Percentiles rank a stretch among this genome's conserved stretches.
These are phyloP conservation scores for Entomyzon cyanotis DNA, from an alignment of 2,113 vertebrate genomes.

Conservation along the genomic window DNA sequence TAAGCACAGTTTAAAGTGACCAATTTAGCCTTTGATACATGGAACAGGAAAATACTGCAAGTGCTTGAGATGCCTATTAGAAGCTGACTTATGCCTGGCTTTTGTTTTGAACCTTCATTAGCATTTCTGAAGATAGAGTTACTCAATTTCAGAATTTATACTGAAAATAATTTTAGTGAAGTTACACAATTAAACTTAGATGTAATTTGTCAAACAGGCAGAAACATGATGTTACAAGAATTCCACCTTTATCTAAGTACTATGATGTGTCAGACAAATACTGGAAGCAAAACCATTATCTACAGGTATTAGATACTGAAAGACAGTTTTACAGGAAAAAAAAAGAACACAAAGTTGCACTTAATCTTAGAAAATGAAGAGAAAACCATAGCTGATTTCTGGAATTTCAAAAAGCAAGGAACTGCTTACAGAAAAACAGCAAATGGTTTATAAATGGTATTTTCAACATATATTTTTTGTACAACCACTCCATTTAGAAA, in stretches of 20 bases:
- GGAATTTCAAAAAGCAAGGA: background rate
- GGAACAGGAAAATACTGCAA: background rate
- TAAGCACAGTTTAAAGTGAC: background rate
- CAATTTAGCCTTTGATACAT: background rate
- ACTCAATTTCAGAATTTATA: background rate
- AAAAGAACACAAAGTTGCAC: background rate
- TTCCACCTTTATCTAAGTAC: background rate
- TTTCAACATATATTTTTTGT: background rate
- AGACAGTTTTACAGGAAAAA: background rate
- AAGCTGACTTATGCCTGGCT: background rate
- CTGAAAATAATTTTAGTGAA: background rate
- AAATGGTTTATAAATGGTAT: background rate
- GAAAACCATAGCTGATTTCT: background rate
- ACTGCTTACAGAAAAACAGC: background rate
- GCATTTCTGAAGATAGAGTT: background rate
- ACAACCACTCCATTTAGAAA: background rate
- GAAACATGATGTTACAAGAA: background rate
- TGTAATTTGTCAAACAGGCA: background rate
- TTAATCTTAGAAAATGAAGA: background rate
- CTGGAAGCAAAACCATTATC: background rate
- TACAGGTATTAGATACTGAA: background rate
- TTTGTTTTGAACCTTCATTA: background rate
- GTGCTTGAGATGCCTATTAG: background rate
- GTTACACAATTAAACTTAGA: background rate
- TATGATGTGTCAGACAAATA: background rate